Evolutionary conservation across 30 jellyfish, hydroid and myxozoan genomes (phyloP).

Genomic region (Mastigias papua): DNA sequence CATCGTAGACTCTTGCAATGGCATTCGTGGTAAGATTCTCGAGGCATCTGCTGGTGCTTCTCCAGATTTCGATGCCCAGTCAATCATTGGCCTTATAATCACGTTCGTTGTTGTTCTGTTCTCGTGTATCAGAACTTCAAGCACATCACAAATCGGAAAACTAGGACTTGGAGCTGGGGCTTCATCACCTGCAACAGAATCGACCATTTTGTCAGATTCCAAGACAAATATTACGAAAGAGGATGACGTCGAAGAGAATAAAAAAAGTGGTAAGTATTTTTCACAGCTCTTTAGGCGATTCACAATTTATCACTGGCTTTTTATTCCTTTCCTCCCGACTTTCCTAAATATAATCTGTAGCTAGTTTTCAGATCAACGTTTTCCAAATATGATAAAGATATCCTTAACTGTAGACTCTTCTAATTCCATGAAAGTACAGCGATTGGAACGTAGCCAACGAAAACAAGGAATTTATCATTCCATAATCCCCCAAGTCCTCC

Average conservation of each 20-base stretch:
- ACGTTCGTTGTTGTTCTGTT: conserved; percentile 87
- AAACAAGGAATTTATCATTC: too few relatives aligned
- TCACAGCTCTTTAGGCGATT: background rate
- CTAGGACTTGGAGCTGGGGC: conserved; percentile 76
- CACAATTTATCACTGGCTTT: background rate
- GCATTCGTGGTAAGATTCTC: conserved; percentile 61
- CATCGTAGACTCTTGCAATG: conserved; percentile 77
- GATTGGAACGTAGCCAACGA: too few relatives aligned
- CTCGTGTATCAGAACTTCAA: conserved; percentile 90
- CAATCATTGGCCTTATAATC: conserved; percentile 89
- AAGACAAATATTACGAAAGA: conserved; percentile 14
- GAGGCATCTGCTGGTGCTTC: conserved; percentile 54
- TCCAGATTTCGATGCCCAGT: conserved; percentile 91
- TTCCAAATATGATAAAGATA: too few relatives aligned
- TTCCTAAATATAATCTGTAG: too few relatives aligned
- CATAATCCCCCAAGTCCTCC: too few relatives aligned
- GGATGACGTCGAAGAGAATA: conserved; percentile 32
- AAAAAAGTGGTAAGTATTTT: background rate
- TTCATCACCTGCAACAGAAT: conserved; percentile 64
- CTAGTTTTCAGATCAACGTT: too few relatives aligned
- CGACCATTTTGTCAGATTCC: conserved; percentile 52
- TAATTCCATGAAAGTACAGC: too few relatives aligned
- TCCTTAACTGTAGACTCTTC: too few relatives aligned
- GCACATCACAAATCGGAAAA: conserved; percentile 90
- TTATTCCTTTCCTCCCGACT: too few relatives aligned